A percentile compares a stretch with the other conserved stretches of the same genome.
Evolutionary conservation across 2,113 vertebrate genomes (phyloP).

Genomic region (Centropristis striata): DNA sequence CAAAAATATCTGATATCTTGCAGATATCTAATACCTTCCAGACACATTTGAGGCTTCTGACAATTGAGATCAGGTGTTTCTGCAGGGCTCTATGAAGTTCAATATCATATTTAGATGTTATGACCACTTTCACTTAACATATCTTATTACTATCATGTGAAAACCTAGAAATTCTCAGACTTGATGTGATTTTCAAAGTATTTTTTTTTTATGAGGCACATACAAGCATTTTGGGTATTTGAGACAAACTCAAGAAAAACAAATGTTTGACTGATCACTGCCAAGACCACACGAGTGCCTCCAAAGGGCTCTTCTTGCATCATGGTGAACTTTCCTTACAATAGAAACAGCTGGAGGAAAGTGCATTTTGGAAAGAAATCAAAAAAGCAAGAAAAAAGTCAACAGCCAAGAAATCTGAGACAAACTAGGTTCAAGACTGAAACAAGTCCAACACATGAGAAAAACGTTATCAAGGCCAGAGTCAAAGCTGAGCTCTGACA

Average conservation of each 20-base stretch:
- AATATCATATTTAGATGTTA: conserved; percentile 1
- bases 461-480: background rate
- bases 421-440: background rate
- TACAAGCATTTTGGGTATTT: background rate
- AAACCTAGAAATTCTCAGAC: background rate
- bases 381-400: background rate
- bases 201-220: background rate
- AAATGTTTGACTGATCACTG: too few relatives aligned
- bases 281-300: background rate
- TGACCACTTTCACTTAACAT: background rate
- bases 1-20: conserved; percentile 48
- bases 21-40: conserved; percentile 29
- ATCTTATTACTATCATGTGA: background rate
- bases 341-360: background rate
- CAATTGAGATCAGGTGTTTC: conserved; percentile 5
- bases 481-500: conserved; percentile 1
- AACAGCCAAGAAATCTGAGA: background rate
- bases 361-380: background rate
- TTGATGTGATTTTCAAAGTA: background rate
- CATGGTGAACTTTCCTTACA: background rate
- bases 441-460: background rate
- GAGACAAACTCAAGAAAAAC: background rate
- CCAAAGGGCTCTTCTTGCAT: background rate
- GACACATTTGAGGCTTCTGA: conserved; percentile 11
- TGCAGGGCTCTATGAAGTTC: background rate